Percentiles rank a stretch among this genome's conserved stretches.
Evolutionary conservation across 2,888 invertebrate species (phyloP).

Genomic region (Pheosia tremula): DNA sequence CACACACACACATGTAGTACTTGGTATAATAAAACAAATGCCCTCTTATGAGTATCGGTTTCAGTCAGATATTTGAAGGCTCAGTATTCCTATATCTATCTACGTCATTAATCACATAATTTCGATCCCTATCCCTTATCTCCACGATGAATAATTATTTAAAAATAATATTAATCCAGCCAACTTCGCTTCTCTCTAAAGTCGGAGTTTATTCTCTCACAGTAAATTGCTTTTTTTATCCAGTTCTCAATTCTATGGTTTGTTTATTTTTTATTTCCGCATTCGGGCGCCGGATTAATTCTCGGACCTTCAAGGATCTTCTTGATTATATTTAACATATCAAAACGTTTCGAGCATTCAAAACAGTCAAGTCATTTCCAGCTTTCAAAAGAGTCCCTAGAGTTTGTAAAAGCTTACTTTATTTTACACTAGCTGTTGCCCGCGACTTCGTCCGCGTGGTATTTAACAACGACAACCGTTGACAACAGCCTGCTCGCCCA

Average conservation of each 20-base stretch:
- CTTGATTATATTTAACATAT: slow-evolving; percentile 14
- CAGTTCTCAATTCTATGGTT: not conserved
- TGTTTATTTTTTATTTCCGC: slow-evolving; percentile 2
- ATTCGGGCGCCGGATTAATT: not conserved
- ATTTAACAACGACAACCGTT: too few relatives aligned
- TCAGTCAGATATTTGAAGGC: not conserved
- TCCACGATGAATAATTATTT: not conserved
- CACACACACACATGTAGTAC: not conserved
- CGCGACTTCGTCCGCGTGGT: too few relatives aligned
- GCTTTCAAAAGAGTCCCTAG: slow-evolving; percentile 4
- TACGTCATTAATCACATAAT: not conserved
- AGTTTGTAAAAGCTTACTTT: slow-evolving; percentile 12
- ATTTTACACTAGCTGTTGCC: slow-evolving; percentile 39
- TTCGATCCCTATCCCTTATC: not conserved
- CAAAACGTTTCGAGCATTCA: slow-evolving; percentile 4
- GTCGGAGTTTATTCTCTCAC: not conserved
- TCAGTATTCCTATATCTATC: too few relatives aligned
- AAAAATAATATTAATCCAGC: not conserved
- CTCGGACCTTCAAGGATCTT: not conserved
- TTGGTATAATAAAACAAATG: not conserved
- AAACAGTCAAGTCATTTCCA: too few relatives aligned
- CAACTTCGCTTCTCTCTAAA: not conserved
- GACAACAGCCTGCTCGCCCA: too few relatives aligned
- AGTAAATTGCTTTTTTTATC: slow-evolving; percentile 1
- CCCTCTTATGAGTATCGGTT: not conserved